Evolutionary conservation across 2,797 vertebrate genomes (phyloP), one percentile per base, ranked within the genome.

Genomic region (Orestias chungarensis): DNA sequence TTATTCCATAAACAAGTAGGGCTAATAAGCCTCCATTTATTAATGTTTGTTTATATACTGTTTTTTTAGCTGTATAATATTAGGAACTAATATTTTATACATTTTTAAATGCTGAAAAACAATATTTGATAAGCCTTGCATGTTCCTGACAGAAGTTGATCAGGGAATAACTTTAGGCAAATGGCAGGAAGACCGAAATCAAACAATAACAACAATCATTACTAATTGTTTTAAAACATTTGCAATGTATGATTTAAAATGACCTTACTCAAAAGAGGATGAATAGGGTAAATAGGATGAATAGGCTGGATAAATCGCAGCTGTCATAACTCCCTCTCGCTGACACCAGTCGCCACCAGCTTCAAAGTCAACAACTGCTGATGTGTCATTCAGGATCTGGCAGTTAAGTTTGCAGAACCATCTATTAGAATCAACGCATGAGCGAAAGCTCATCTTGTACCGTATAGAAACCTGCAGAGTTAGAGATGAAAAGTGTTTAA

Each of bases 331-430:
- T 6, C 66, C 80, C 31, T 91, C 90, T 1, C 0, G 68, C 66
- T 89, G 88, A 66, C 87, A 91, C 86, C 86, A 91, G 0, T 66
- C 38, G 1, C 5, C 3, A 0, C 33, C 5, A 6, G 4, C 47
- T 0, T 66, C 49, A 10, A 7, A 3, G 35, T 25, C 0, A 3
- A 59, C 3, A 11, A 82, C 65, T 0, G 0, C 0, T 0, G 6
- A 0, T 20, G 0, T 4, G 3, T 2, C 6, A 49, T 0, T 12
- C 20, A 14, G 1, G 18, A 0, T 43, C 14, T 69, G 69, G 31
- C 75, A 76, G 0, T 7, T 20, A 20, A 2, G 23, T 6, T 0
- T 0, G 6, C 75, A 71, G 2, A 0, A 0, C 69, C 75, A 71
- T 0, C 0, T 2, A 11, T 25, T 2, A 14, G 0, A 1, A 2